A percentile compares a stretch with the other conserved stretches of the same genome.
Evolutionary conservation across 2,797 vertebrate genomes (phyloP).

Genomic region (Gymnopithys bicolor): DNA sequence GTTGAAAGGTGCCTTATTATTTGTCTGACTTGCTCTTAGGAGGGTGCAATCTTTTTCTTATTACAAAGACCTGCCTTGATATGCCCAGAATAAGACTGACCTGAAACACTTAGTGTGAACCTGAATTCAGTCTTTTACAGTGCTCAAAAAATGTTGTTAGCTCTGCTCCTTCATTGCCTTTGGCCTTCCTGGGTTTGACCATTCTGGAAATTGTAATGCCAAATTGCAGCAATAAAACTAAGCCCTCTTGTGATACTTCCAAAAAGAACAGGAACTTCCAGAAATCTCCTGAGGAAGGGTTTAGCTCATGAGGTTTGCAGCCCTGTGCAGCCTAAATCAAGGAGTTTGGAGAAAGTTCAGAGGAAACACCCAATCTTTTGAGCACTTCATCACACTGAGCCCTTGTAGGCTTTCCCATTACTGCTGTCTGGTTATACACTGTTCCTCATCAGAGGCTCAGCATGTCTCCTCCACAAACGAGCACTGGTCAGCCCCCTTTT

Average conservation of each 20-base stretch:
- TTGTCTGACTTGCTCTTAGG: background rate
- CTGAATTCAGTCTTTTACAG: background rate
- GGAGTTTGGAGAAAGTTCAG: constrained; percentile 32
- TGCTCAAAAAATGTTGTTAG: background rate
- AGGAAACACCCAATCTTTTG: constrained; percentile 48
- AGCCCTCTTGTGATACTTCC: constrained; percentile 9
- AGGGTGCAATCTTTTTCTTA: background rate
- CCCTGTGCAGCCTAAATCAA: background rate
- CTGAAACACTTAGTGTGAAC: background rate
- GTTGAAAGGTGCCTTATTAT: background rate
- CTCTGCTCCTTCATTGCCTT: background rate
- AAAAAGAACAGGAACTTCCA: constrained; percentile 46
- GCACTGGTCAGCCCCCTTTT: background rate
- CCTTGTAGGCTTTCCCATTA: background rate
- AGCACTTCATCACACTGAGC: constrained; percentile 34
- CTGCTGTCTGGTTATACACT: background rate
- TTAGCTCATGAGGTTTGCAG: constrained; percentile 20
- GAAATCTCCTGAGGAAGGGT: background rate
- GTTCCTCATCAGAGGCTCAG: constrained; percentile 49
- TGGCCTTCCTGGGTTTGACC: background rate
- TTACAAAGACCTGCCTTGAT: background rate
- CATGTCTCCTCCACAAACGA: background rate
- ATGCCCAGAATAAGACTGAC: background rate
- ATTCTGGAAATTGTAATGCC: background rate
- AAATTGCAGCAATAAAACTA: constrained; percentile 33